Percentiles rank a stretch among this genome's conserved stretches.
phyloP scores from a whole-genome alignment of 2,888 invertebrate genomes.

The Mamestra brassicae region DNA sequence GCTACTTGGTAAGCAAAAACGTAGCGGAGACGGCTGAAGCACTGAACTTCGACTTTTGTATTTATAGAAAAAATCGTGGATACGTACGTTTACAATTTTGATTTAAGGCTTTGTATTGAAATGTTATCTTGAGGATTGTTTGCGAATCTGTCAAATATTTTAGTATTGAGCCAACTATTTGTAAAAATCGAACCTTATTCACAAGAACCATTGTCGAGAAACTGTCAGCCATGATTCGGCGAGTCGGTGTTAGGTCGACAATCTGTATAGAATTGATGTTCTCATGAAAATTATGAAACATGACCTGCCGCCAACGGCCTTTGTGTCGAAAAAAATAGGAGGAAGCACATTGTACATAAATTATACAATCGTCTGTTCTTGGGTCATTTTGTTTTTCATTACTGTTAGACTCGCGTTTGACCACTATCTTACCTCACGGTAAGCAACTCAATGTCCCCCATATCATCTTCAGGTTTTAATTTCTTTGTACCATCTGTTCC shows the following conservation, averaged over 20 bases:
- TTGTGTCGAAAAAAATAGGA: background rate
- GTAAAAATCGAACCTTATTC: background rate
- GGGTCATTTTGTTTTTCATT: no score
- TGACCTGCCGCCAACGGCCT: background rate
- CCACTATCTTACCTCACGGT: no score
- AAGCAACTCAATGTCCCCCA: no score
- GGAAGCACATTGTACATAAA: no score
- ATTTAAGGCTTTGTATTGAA: conserved; percentile 45
- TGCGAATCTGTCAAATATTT: conserved; percentile 12
- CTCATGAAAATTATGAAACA: background rate
- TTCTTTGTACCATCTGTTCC: conserved; percentile 78
- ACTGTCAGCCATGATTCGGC: no score
- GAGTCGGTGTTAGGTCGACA: accelerated
- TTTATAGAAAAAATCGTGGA: conserved; percentile 45
- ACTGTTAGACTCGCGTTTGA: no score
- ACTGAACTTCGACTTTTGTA: conserved; percentile 57
- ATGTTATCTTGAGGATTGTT: conserved; percentile 18
- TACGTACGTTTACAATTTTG: conserved; percentile 39
- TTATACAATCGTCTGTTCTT: no score
- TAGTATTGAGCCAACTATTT: background rate
- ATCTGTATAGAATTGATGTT: background rate
- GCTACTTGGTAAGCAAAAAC: conserved; percentile 67
- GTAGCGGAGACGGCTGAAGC: conserved; percentile 56
- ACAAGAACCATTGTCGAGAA: background rate
- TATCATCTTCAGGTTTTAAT: background rate